A percentile compares a stretch with the other conserved stretches of the same genome.
phyloP scores from a whole-genome alignment of 2,888 invertebrate species.

The Orthosia gothica region DNA sequence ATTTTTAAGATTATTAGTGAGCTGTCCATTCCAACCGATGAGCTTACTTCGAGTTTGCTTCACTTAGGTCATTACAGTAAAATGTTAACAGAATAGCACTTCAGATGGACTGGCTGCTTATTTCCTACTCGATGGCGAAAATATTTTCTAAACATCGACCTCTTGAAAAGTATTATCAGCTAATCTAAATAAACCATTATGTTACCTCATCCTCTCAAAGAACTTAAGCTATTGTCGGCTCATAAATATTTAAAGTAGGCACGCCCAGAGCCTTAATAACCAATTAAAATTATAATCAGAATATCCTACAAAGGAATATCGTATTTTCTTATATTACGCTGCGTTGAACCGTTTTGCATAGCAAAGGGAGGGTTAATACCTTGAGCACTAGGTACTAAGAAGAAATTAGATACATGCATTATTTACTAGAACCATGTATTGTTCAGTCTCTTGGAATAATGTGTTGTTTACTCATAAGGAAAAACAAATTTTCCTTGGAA shows the following conservation, averaged over 20 bases:
- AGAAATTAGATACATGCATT: constrained; percentile 27
- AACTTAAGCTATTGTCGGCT: constrained; percentile 15
- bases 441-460: constrained; percentile 6
- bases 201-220: constrained; percentile 6
- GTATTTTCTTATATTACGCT: constrained; percentile 53
- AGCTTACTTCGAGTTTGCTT: too few relatives aligned
- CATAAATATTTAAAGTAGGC: constrained; percentile 52
- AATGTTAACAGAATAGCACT: too few relatives aligned
- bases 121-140: too few relatives aligned
- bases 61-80: too few relatives aligned
- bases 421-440: constrained; percentile 7
- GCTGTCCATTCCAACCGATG: too few relatives aligned
- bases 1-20: too few relatives aligned
- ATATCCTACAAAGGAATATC: constrained; percentile 49
- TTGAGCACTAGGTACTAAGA: constrained; percentile 8
- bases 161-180: not conserved
- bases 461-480: constrained; percentile 6
- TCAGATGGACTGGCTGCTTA: too few relatives aligned
- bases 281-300: constrained; percentile 65
- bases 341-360: constrained; percentile 52
- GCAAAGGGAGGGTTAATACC: constrained; percentile 40
- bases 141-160: not conserved
- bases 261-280: constrained; percentile 33
- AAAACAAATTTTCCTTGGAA: constrained; percentile 16
- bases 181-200: constrained; percentile 25